Conservation (phyloP, 1,140 invertebrate genomes). For the Conus betulinus region DNA sequence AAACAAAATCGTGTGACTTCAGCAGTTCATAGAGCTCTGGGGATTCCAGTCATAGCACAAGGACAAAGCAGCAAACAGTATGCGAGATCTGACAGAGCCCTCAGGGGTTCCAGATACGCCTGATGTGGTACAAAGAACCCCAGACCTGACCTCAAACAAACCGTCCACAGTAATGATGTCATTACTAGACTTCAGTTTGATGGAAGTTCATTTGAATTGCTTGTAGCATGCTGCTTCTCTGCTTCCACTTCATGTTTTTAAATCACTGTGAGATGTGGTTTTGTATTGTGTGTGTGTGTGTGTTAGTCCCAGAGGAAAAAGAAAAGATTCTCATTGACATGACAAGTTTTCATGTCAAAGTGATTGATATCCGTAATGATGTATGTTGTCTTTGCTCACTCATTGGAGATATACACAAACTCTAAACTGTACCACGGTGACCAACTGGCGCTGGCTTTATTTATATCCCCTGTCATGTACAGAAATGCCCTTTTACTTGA, state of each 20-base stretch:
- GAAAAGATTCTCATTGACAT: not conserved
- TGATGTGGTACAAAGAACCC: too few species aligned
- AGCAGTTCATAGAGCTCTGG: too few species aligned
- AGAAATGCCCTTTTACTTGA: too few species aligned
- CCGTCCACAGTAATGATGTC: too few species aligned
- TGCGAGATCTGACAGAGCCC: too few species aligned
- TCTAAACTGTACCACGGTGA: not conserved
- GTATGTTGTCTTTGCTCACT: not conserved
- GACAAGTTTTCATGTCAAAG: conserved; percentile 1
- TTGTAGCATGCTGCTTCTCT: not conserved
- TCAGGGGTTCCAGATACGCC: too few species aligned
- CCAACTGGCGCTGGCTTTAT: not conserved
- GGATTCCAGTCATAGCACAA: too few species aligned
- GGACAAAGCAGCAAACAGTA: too few species aligned
- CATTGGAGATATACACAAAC: not conserved
- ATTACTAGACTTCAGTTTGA: not conserved
- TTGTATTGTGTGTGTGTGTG: not conserved
- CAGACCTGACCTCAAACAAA: too few species aligned
- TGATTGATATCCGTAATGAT: not conserved
- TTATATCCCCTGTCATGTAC: not conserved
- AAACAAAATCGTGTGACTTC: too few species aligned
- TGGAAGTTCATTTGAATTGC: not conserved
- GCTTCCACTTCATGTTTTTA: not conserved
- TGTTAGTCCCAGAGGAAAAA: not conserved
- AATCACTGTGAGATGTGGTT: not conserved